phyloP scores from a whole-genome alignment of 2,113 vertebrate species.

The Coregonus clupeaformis region DNA sequence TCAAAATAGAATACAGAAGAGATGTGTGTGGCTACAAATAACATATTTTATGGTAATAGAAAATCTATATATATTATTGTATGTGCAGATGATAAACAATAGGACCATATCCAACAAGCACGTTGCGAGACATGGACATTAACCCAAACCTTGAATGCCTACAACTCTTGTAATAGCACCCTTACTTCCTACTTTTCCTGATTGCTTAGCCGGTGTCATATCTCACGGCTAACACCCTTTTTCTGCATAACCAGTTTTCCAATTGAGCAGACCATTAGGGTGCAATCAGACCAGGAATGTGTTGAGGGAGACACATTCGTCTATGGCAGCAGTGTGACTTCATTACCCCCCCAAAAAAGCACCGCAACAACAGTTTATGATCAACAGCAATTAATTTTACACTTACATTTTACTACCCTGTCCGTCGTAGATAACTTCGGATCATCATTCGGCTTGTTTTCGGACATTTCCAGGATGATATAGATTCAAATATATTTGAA shows the following conservation, averaged over 20 bases:
- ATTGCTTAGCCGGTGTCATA: slow-evolving; percentile 49
- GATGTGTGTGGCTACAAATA: too few species aligned
- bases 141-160: slow-evolving; percentile 11
- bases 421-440: slow-evolving; percentile 97
- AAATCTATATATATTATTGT: too few species aligned
- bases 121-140: not conserved
- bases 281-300: slow-evolving; percentile 7
- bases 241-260: slow-evolving; percentile 51
- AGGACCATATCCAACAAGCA: not conserved
- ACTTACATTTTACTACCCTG: slow-evolving; percentile 96
- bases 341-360: not conserved
- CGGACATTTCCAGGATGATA: slow-evolving; percentile 90
- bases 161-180: slow-evolving; percentile 55
- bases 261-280: slow-evolving; percentile 18
- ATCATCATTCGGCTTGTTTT: slow-evolving; percentile 92
- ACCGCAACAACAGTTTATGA: too few species aligned
- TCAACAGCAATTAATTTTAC: slow-evolving; percentile 18
- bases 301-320: not conserved
- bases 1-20: too few species aligned
- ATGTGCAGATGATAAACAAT: too few species aligned
- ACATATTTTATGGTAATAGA: too few species aligned
- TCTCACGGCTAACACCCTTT: slow-evolving; percentile 73
- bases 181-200: slow-evolving; percentile 74
- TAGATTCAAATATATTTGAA: slow-evolving; percentile 60
- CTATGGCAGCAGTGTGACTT: slow-evolving; percentile 1